Evolutionary conservation across 1,140 invertebrate species (phyloP).

Genomic region (Aphelenchoides avenae): DNA sequence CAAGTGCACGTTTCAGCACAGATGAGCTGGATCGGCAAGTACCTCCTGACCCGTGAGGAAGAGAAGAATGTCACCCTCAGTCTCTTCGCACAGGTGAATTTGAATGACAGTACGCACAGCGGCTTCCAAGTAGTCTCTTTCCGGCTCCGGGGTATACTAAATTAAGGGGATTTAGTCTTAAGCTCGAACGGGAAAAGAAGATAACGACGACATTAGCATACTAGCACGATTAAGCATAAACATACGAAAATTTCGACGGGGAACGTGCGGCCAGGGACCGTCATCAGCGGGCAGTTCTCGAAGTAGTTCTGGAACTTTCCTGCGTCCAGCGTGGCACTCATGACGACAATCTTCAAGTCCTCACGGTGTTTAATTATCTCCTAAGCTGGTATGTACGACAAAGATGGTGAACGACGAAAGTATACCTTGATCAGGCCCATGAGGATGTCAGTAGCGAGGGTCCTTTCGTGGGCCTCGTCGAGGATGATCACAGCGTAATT

Average conservation of each 20-base stretch:
- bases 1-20: neutral
- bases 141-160: constrained; percentile 90
- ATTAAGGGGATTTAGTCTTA: constrained; percentile 14
- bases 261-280: constrained; percentile 78
- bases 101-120: constrained; percentile 94
- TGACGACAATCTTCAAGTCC: constrained; percentile 89
- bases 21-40: constrained; percentile 65
- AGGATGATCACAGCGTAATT: constrained; percentile 85
- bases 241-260: constrained; percentile 94
- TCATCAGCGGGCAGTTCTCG: constrained; percentile 91
- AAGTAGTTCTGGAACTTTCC: constrained; percentile 91
- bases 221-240: constrained; percentile 92
- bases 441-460: constrained; percentile 69
- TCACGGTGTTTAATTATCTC: constrained; percentile 86
- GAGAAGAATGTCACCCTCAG: constrained; percentile 83
- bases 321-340: constrained; percentile 91
- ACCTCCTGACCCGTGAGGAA: constrained; percentile 71
- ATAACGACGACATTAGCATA: constrained; percentile 93
- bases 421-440: constrained; percentile 21
- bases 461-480: constrained; percentile 95
- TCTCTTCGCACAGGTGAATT: constrained; percentile 95
- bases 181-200: constrained; percentile 57
- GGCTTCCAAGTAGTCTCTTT: constrained; percentile 63
- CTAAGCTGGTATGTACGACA: constrained; percentile 65
- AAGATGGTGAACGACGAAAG: neutral